These are phyloP conservation scores for Poeciliopsis turrubarensis DNA, from an alignment of 2,113 vertebrate genomes.

Conservation along the genomic window DNA sequence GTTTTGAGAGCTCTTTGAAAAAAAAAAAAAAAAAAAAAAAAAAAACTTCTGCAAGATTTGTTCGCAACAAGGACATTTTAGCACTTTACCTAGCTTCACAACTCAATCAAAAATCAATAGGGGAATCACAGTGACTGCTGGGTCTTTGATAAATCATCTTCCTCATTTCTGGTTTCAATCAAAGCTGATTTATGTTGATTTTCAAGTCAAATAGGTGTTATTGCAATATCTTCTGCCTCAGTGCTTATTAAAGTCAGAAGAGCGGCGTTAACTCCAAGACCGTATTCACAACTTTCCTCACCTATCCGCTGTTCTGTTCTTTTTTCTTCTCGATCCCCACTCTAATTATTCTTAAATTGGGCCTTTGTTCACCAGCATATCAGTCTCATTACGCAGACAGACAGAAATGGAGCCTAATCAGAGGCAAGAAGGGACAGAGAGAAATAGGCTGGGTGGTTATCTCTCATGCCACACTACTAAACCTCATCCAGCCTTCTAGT, in stretches of 20 bases:
- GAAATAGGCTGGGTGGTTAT: not conserved
- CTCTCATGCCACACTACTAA: not conserved
- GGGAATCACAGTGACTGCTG: not conserved
- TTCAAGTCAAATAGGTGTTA: not conserved
- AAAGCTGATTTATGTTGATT: slow-evolving; percentile 7
- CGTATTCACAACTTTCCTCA: slow-evolving; percentile 34
- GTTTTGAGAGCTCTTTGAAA: too few relatives aligned
- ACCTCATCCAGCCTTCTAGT: not conserved
- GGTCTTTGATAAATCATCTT: not conserved
- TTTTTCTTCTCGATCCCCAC: slow-evolving; percentile 16
- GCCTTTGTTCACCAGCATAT: slow-evolving; percentile 35
- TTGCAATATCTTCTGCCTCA: not conserved
- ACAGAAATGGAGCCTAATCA: slow-evolving; percentile 30
- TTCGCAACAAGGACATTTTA: not conserved
- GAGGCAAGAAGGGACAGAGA: not conserved
- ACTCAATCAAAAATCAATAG: not conserved
- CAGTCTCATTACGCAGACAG: slow-evolving; percentile 26
- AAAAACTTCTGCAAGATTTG: not conserved
- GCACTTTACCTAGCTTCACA: not conserved
- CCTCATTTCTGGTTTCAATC: not conserved
- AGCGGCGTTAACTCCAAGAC: slow-evolving; percentile 6
- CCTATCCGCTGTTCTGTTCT: slow-evolving; percentile 17
- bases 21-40: too few relatives aligned
- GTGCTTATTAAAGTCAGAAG: slow-evolving; percentile 36
- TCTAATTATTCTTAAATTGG: slow-evolving; percentile 40